Base-by-base conservation (phyloP, 2,113 vertebrate species). In the Sardina pilchardus region DNA sequence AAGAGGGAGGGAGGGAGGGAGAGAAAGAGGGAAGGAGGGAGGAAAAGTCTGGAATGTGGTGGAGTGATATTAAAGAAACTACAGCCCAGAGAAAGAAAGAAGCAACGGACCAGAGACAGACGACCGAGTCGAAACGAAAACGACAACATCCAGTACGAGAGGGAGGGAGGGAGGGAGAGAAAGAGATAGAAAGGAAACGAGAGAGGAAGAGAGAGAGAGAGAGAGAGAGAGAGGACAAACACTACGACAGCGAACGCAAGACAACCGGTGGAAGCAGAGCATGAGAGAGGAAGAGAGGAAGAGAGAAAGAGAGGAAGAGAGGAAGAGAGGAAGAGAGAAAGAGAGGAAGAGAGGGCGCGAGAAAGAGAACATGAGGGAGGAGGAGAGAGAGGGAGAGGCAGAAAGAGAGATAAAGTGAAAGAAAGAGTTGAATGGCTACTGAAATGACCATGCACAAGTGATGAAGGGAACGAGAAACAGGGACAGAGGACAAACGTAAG, bases 31-130 rank as follows among this genome's bases (percentile, higher is more conserved):
- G 47, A 90, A 87, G 89, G 86, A 82, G 89, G 83, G 85, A 91
- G 85, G 34, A 67, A 59, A 48, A 43, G 12, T 36, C 19, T 84
- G 86, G 88, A 93, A 90, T 94, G 93, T 92, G 26, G 63, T 30
- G 63, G 26, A 34, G 63, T 4, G 63, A 71, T 34, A 8, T 10
- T 14, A 71, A 1, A 71, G 9, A 71, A 26, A 71, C n/a, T 71
- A 71, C 26, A 34, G 83, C 30, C 81, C 26, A 47, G 43, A 95
- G 94, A 94, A 92, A 93, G 95, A 95, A 94, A 92, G 94, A 95
- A 95, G 94, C 45, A 95, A 93, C 93, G 94, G 26, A 30, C 63
- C n/a, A 71, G 30, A 71, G 63, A 71, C 63, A 71, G 63, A 30
- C 63, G 59, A 26, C 59, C n/a, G 59, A 21, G 19, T 63, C 21